Conservation (phyloP, 2,797 vertebrate species). For the Potorous gilbertii region DNA sequence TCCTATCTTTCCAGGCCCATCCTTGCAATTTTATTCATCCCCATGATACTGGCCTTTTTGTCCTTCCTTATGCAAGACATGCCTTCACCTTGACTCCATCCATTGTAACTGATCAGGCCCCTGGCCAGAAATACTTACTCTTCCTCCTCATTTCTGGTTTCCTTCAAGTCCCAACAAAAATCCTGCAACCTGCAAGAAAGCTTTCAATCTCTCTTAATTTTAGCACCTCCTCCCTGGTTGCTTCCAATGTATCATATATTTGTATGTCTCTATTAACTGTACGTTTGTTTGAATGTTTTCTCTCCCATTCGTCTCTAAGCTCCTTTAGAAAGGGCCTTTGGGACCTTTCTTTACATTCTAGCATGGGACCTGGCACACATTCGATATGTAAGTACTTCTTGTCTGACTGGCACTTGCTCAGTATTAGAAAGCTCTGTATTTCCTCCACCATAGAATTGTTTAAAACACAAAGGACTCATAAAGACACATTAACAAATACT, state of each 20-base stretch:
- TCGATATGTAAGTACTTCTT: background rate
- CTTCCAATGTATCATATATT: background rate
- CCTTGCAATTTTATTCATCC: background rate
- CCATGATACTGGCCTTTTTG: background rate
- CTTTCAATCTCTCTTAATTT: background rate
- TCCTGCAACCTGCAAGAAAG: background rate
- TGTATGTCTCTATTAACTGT: background rate
- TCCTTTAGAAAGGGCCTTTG: background rate
- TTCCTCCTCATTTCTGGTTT: background rate
- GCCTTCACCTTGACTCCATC: background rate
- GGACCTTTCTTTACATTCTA: background rate
- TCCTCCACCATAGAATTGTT: background rate
- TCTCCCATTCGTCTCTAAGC: background rate
- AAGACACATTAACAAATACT: background rate
- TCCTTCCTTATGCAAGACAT: background rate
- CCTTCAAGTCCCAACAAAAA: background rate
- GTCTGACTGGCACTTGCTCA: background rate
- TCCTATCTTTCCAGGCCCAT: background rate
- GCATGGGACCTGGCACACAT: background rate
- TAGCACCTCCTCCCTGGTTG: background rate
- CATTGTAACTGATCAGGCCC: background rate
- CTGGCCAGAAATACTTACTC: background rate
- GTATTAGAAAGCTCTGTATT: background rate
- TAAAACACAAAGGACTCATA: background rate
- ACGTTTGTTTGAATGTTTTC: background rate